A percentile compares a stretch with the other conserved stretches of the same genome.
phyloP scores from a whole-genome alignment of 2,888 invertebrate species.

The Rhyacophila evoluta region DNA sequence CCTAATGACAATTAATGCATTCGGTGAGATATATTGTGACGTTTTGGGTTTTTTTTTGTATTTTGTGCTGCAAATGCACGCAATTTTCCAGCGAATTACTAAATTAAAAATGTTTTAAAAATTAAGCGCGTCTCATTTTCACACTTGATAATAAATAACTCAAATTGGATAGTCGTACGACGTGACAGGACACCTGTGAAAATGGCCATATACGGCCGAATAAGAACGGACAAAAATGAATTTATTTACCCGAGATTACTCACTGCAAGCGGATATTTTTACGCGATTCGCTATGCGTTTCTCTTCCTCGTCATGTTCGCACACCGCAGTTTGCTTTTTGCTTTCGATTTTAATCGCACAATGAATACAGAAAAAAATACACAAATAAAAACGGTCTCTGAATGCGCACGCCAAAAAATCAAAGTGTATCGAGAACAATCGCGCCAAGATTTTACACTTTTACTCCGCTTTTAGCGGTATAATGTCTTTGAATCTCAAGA shows the following conservation, averaged over 20 bases:
- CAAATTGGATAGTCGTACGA: background rate
- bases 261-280: background rate
- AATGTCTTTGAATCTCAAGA: background rate
- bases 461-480: background rate
- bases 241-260: background rate
- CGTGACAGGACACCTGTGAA: background rate
- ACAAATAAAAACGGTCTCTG: background rate
- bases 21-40: too few species aligned
- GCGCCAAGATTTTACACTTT: background rate
- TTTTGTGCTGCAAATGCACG: too few species aligned
- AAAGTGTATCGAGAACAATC: constrained; percentile 7
- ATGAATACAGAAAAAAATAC: background rate
- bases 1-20: too few species aligned
- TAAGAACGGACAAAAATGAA: background rate
- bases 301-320: constrained; percentile 43
- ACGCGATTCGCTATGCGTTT: constrained; percentile 49
- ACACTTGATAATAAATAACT: background rate
- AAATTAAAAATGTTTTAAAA: background rate
- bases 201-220: background rate
- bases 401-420: background rate
- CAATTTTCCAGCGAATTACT: too few species aligned
- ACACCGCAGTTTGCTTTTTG: constrained; percentile 18
- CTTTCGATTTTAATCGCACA: constrained; percentile 19
- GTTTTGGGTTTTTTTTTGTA: too few species aligned
- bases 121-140: background rate